Evolutionary conservation across 2,888 invertebrate species (phyloP), one percentile per base, ranked within the genome.

Genomic region (Ditula angustiorana): DNA sequence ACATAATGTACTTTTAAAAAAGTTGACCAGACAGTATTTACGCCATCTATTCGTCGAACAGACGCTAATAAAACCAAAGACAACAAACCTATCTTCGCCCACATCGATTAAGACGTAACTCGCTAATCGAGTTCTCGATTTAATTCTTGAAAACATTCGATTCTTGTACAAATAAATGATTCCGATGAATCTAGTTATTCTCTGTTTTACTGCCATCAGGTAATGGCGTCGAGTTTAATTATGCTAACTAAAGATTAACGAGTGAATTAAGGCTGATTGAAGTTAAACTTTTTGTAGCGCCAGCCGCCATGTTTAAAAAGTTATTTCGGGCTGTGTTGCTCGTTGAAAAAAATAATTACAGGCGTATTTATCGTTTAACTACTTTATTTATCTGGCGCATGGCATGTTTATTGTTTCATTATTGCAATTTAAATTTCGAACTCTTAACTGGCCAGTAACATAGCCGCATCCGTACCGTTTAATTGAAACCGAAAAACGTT

Each of bases 71-170:
- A 66, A 66, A 41, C 67, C 65, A 63, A 64, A 69, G 68, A 70
- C 68, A 72, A 67, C 67, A 69, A 71, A 68, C 68, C 58, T 67
- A 65, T 67, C 41, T 41, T 67, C 67, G 57, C 67, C 69, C 67
- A 66, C 62, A 66, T 79, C 74, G 78, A 85, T 85, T 81, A 75
- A 85, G 85, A 82, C 85, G 78, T 83, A 73, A 82, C 69, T 70
- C 69, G 71, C 74, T 76, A 80, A 82, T 81, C 78, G 75, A 82
- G 75, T 75, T 74, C 71, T 75, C 73, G 74, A 69, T 72, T 78
- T 76, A 78, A 72, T 80, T 72, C 75, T 72, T 63, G 74, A 74
- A 81, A 79, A 80, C 75, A 74, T 70, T 67, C 71, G 73, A 70
- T 73, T 76, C 74, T 72, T 69, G 72, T 77, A 37, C 46, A 81